Evolutionary conservation across 2,888 invertebrate species (phyloP).

Genomic region (Psylliodes chrysocephalus): DNA sequence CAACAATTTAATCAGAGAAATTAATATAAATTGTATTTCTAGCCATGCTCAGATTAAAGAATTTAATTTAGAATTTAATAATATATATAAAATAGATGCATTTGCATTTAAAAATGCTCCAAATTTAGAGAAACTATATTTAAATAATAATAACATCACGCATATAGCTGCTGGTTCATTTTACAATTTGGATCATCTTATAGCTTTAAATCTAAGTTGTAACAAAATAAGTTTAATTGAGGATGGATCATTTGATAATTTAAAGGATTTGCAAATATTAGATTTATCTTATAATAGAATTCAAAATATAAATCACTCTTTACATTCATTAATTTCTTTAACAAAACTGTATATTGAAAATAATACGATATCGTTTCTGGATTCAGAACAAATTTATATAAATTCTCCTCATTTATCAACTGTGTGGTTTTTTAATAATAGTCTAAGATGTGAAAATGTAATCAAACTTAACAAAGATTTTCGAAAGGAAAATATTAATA

Average conservation of each 20-base stretch:
- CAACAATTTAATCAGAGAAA: not conserved
- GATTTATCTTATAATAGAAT: slow-evolving; percentile 33
- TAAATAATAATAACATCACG: slow-evolving; percentile 28
- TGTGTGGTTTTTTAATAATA: slow-evolving; percentile 1
- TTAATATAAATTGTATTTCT: not conserved
- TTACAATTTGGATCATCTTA: slow-evolving; percentile 6
- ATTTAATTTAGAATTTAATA: slow-evolving; percentile 23
- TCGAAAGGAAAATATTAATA: not conserved
- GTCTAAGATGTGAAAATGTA: slow-evolving; percentile 3
- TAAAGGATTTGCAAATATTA: slow-evolving; percentile 14
- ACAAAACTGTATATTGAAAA: slow-evolving; percentile 23
- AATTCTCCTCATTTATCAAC: not conserved
- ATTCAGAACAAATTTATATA: not conserved
- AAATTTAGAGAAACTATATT: slow-evolving; percentile 5
- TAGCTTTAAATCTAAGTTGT: slow-evolving; percentile 25
- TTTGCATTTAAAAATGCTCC: not conserved
- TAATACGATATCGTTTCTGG: slow-evolving; percentile 19
- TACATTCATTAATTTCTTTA: slow-evolving; percentile 22
- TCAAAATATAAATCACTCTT: slow-evolving; percentile 7
- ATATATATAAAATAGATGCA: slow-evolving; percentile 12
- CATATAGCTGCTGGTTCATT: slow-evolving; percentile 19
- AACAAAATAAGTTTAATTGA: slow-evolving; percentile 20
- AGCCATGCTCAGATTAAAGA: not conserved
- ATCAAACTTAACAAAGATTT: not conserved
- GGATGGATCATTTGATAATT: slow-evolving; percentile 30